These are phyloP conservation scores for Ciconia nigra DNA, from an alignment of 2,797 vertebrate species.

Conservation along the genomic window DNA sequence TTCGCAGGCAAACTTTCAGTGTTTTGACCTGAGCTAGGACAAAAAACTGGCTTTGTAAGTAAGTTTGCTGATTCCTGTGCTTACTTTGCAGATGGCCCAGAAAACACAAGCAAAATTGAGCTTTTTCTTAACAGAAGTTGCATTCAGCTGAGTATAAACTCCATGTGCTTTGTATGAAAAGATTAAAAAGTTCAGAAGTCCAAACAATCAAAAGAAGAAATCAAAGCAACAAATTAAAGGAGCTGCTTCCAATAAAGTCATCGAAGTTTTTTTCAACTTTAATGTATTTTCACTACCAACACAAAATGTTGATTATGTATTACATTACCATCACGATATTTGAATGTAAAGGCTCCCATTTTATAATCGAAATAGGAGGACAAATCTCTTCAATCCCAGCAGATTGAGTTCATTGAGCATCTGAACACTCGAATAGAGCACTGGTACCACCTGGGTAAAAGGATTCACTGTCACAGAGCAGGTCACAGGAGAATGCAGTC, in stretches of 20 bases:
- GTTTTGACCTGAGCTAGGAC: constrained; percentile 61
- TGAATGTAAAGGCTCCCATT: neutral
- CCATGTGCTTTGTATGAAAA: neutral
- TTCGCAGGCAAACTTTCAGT: constrained; percentile 72
- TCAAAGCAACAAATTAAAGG: neutral
- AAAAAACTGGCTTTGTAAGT: constrained; percentile 54
- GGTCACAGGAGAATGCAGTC: neutral
- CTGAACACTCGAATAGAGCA: accelerated
- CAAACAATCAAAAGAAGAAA: neutral
- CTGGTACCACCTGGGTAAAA: neutral
- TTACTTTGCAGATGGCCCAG: constrained; percentile 15
- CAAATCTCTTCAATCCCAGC: neutral
- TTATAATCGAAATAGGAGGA: neutral
- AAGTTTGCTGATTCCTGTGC: neutral
- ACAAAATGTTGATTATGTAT: neutral
- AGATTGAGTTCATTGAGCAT: neutral
- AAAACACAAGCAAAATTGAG: neutral
- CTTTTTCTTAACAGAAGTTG: neutral
- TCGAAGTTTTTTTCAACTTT: neutral
- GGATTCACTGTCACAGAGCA: neutral
- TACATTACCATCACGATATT: neutral
- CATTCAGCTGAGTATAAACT: neutral
- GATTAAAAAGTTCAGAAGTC: neutral
- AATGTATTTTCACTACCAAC: neutral
- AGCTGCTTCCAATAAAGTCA: neutral